phyloP scores from a whole-genome alignment of 2,888 invertebrate genomes.

The Chrysolina oricalcia region DNA sequence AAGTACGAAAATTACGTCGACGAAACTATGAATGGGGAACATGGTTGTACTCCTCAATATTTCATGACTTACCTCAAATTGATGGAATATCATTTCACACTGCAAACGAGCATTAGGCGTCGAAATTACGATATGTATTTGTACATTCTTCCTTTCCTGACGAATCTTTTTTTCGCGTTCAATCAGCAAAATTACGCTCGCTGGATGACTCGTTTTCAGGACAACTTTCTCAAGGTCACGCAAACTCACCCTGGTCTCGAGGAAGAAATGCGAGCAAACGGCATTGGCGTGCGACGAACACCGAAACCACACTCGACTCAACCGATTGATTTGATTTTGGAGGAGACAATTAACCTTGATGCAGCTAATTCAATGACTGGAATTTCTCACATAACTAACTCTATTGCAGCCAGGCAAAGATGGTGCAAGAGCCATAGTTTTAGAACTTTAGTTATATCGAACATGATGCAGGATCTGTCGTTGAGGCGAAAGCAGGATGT shows the following conservation, averaged over 20 bases:
- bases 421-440: constrained; percentile 25
- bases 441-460: constrained; percentile 5
- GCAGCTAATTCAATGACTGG: constrained; percentile 20
- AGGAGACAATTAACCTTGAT: constrained; percentile 30
- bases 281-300: too few relatives aligned
- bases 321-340: constrained; percentile 33
- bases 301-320: constrained; percentile 27
- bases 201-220: constrained; percentile 27
- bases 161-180: constrained; percentile 27
- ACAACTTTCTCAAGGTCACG: constrained; percentile 17
- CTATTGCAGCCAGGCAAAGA: constrained; percentile 28
- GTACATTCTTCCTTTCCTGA: constrained; percentile 19
- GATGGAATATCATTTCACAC: constrained; percentile 18
- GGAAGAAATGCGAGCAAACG: too few relatives aligned
- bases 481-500: too few relatives aligned
- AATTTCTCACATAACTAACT: constrained; percentile 30
- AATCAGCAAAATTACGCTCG: constrained; percentile 34
- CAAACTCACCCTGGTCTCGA: constrained; percentile 32
- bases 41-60: constrained; percentile 11
- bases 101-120: constrained; percentile 10
- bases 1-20: too few relatives aligned
- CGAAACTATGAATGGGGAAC: not conserved
- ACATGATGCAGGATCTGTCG: constrained; percentile 5
- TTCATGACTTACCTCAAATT: constrained; percentile 20
- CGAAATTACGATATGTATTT: constrained; percentile 29